Evolutionary conservation across 2,888 invertebrate species (phyloP).

Genomic region (Phoronis australis): DNA sequence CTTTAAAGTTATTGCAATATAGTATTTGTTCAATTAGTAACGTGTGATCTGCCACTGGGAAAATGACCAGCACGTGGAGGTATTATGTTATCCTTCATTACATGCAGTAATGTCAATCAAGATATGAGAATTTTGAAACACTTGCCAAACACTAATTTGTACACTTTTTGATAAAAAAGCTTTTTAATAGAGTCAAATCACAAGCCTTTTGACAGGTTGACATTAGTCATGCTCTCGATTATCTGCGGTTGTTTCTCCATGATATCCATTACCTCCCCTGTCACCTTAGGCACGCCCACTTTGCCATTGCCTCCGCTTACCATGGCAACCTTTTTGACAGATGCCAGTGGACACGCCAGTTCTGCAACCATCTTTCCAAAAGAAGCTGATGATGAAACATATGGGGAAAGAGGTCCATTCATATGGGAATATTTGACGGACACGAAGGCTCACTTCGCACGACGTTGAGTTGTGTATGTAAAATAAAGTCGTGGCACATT

Average conservation of each 20-base stretch:
- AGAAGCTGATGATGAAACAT: background rate
- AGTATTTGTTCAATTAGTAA: too few species aligned
- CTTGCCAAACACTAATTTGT: too few species aligned
- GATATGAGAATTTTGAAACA: too few species aligned
- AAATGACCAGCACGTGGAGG: too few species aligned
- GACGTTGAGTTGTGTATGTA: background rate
- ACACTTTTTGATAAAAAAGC: too few species aligned
- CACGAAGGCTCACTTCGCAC: background rate
- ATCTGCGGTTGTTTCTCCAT: slow-evolving; percentile 82
- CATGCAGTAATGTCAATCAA: too few species aligned
- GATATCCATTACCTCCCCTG: slow-evolving; percentile 83
- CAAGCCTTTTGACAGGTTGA: slow-evolving; percentile 68
- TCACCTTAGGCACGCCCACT: slow-evolving; percentile 86
- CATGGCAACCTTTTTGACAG: slow-evolving; percentile 10
- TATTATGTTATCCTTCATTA: too few species aligned
- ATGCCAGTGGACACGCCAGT: slow-evolving; percentile 8
- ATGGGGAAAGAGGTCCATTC: background rate
- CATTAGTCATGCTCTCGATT: slow-evolving; percentile 81
- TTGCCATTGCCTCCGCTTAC: slow-evolving; percentile 4
- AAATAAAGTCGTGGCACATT: too few species aligned
- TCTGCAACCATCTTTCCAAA: slow-evolving; percentile 7
- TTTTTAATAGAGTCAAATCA: too few species aligned
- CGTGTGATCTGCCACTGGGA: too few species aligned
- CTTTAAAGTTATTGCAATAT: too few species aligned
- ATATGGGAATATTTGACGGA: too few species aligned